A percentile compares a stretch with the other conserved stretches of the same genome.
Evolutionary conservation across 2,113 vertebrate species (phyloP).

Genomic region (Pogona vitticeps): DNA sequence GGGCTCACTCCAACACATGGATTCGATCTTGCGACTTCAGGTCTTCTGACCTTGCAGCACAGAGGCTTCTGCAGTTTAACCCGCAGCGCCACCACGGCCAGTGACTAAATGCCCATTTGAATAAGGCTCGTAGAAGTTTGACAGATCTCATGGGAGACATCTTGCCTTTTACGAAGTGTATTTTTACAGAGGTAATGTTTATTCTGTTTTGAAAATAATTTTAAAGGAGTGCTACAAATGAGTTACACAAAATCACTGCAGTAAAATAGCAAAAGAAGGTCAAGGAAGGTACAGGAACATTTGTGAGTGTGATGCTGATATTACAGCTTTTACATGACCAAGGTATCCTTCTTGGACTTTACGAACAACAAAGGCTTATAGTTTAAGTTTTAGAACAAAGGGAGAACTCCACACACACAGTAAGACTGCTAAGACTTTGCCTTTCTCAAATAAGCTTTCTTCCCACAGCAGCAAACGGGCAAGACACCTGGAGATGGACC

Average conservation of each 20-base stretch:
- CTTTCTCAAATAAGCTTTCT: no score
- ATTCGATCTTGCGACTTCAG: no score
- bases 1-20: no score
- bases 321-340: no score
- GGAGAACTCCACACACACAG: not conserved
- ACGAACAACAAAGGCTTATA: not conserved
- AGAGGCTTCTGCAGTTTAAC: no score
- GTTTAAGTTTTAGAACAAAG: not conserved
- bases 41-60: no score
- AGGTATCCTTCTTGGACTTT: not conserved
- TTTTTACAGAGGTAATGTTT: not conserved
- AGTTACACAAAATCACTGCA: not conserved
- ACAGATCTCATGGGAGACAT: constrained; percentile 18
- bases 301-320: not conserved
- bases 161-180: constrained; percentile 5
- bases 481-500: not conserved
- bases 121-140: not conserved
- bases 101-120: not conserved
- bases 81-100: no score
- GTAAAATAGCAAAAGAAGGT: not conserved
- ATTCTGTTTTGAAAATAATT: not conserved
- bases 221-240: not conserved
- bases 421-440: not conserved
- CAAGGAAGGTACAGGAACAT: not conserved
- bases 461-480: no score